Percentiles rank a stretch among this genome's conserved stretches.
phyloP scores from a whole-genome alignment of 2,113 vertebrate species.

The Sapayoa aenigma region DNA sequence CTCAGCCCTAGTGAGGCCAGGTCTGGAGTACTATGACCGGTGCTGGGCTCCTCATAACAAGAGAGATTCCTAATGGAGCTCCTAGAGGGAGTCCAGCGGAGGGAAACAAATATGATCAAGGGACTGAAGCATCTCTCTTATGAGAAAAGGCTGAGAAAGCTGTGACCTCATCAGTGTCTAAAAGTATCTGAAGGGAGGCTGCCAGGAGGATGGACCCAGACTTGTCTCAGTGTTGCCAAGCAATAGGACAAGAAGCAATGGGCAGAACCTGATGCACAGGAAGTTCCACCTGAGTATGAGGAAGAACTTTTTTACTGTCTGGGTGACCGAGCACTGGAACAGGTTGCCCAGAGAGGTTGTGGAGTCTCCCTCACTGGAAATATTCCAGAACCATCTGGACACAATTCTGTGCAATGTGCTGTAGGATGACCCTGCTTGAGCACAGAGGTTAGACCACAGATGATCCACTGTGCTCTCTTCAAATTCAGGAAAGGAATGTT shows the following conservation, averaged over 20 bases:
- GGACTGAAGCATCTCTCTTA: not conserved
- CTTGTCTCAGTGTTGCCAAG: not conserved
- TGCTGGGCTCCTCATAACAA: not conserved
- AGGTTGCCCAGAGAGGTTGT: accelerated
- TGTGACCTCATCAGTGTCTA: too few species aligned
- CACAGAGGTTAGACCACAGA: not conserved
- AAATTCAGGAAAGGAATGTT: not conserved
- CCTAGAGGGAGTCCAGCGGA: not conserved
- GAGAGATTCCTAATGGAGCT: not conserved
- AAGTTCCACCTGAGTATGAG: not conserved
- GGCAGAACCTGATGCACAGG: not conserved
- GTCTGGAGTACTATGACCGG: not conserved
- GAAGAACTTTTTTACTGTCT: not conserved
- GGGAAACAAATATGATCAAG: accelerated
- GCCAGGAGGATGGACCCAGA: not conserved
- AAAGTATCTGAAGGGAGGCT: not conserved
- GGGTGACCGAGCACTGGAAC: accelerated
- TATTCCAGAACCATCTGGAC: not conserved
- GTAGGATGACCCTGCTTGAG: not conserved
- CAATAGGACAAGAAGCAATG: not conserved
- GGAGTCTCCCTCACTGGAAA: not conserved
- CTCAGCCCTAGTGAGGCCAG: not conserved
- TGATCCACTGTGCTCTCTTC: not conserved
- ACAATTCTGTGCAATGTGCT: not conserved
- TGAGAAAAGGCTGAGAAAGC: accelerated